Conservation (phyloP, 1,140 invertebrate genomes). For the Hetaerina americana region DNA sequence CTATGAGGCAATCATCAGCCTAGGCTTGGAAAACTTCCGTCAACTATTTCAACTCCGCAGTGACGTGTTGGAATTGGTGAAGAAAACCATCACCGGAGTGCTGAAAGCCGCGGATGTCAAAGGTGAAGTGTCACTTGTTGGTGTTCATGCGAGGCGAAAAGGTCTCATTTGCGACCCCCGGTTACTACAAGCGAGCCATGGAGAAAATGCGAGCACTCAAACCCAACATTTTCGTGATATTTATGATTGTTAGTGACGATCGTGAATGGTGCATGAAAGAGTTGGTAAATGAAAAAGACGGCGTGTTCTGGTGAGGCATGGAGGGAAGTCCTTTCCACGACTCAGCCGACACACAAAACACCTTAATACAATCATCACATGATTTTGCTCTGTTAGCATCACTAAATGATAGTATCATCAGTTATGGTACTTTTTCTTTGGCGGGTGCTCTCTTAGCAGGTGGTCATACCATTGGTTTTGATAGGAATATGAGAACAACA, state of each 20-base stretch:
- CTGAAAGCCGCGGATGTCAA: background rate
- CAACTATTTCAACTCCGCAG: background rate
- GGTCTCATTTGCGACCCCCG: background rate
- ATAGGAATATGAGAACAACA: no score
- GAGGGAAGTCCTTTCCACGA: background rate
- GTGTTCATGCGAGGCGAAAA: background rate
- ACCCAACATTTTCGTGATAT: background rate
- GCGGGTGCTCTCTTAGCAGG: background rate
- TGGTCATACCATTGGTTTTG: background rate
- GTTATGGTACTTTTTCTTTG: background rate
- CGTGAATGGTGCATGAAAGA: background rate
- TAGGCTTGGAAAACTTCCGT: background rate
- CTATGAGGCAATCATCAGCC: background rate
- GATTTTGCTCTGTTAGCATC: background rate
- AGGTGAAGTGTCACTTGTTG: background rate
- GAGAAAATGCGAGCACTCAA: background rate
- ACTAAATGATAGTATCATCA: background rate
- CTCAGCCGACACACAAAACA: background rate
- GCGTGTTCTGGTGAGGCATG: background rate
- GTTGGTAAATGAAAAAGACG: background rate
- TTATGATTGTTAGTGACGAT: background rate
- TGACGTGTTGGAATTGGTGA: background rate
- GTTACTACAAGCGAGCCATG: background rate
- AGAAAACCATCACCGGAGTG: background rate
- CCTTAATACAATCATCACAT: background rate